Evolutionary conservation across 2,113 vertebrate species (phyloP), one percentile per base, ranked within the genome.

Genomic region (Lepus timidus): DNA sequence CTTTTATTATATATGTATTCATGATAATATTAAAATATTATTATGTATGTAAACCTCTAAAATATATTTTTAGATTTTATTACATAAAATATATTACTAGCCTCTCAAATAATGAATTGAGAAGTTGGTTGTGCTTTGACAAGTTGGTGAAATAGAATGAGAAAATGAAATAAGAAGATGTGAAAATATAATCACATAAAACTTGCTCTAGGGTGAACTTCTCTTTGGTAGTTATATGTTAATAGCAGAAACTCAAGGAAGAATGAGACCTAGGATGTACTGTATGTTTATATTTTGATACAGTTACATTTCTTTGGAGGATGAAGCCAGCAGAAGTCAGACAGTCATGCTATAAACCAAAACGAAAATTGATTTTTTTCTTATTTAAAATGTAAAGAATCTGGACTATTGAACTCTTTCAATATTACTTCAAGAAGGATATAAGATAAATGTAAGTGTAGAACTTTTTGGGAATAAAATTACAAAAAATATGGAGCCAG

Each of bases 1-100:
- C 12, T 80, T 88, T 91, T 64, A 84, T 93, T 88, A 83, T 85
- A 14, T 36, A 33, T 52, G 20, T 67, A 64, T 89, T 51, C 25
- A 17, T 51, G 14, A 9, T 79, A 80, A 52, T 78, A 96, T 81
- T 86, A 76, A 75, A 79, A n/a, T 9, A 61, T 39, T 1, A 16
- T 83, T 87, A 65, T 25, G 39, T 31, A 81, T 61, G 0, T n/a
- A 65, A 68, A 76, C 71, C 44, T 95, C 25, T 85, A 61, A 88
- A 22, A 75, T 52, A 36, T 19, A 13, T 62, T 81, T 74, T 33
- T 44, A 64, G 62, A 51, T 86, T 92, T 90, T 73, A 79, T 64
- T 88, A 70, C 19, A 78, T 29, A 87, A 74, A 79, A 64, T 82
- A 55, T 61, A 67, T 84, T 86, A 90, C 29, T 39, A 33, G 13